phyloP scores from a whole-genome alignment of 2,113 vertebrate genomes.

The Oryctolagus cuniculus region mOryCun1.1 NC_091435.1:164145501-164146000 shows the following conservation, averaged over 20 bases:
- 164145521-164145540: background rate
- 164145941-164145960: background rate
- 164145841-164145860: background rate
- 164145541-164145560: background rate
- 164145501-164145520: background rate
- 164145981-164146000: background rate
- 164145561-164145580: background rate
- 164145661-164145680: no score
- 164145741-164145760: background rate
- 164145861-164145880: constrained; percentile 30
- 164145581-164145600: background rate
- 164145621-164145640: background rate
- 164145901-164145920: constrained; percentile 16
- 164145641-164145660: background rate
- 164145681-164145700: background rate
- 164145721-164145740: background rate
- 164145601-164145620: background rate
- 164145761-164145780: background rate
- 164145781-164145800: background rate
- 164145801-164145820: background rate
- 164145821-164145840: background rate
- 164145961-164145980: constrained; percentile 12
- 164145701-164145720: background rate
- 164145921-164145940: background rate
- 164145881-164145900: constrained; percentile 14